Evolutionary conservation across 2,888 invertebrate genomes (phyloP).

Genomic region (Mythimna pallens): DNA sequence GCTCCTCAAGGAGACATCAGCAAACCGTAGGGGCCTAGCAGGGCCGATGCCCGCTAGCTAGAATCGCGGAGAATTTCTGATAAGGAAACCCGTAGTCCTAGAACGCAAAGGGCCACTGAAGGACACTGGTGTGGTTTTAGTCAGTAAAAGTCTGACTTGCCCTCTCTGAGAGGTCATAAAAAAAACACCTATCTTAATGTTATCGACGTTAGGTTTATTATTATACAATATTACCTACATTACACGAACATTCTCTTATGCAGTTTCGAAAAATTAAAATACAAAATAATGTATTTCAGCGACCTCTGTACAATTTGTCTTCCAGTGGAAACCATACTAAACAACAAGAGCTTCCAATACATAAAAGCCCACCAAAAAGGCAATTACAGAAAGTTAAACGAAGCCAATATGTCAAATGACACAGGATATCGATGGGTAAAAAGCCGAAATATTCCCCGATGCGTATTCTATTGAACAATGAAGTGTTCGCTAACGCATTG

Average conservation of each 20-base stretch:
- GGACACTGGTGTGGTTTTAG: no score
- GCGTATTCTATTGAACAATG: constrained; percentile 51
- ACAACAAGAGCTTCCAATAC: neutral
- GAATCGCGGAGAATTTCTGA: no score
- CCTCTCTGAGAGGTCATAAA: no score
- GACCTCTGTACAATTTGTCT: neutral
- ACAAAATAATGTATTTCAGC: neutral
- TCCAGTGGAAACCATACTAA: neutral
- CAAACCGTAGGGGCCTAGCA: no score
- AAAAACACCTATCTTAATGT: no score
- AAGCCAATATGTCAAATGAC: constrained; percentile 47
- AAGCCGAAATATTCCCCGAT: constrained; percentile 48
- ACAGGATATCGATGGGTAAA: constrained; percentile 38
- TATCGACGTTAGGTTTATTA: no score
- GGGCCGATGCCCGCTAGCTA: no score
- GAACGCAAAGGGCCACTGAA: no score
- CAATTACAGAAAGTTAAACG: constrained; percentile 40
- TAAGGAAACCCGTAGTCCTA: no score
- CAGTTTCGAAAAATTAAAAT: neutral
- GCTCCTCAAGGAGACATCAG: no score
- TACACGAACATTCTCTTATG: neutral
- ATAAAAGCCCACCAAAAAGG: neutral
- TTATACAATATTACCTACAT: no score
- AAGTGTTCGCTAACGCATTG: constrained; percentile 51
- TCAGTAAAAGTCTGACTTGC: no score